phyloP scores from a whole-genome alignment of 2,113 vertebrate species.

The Petromus typicus region DNA sequence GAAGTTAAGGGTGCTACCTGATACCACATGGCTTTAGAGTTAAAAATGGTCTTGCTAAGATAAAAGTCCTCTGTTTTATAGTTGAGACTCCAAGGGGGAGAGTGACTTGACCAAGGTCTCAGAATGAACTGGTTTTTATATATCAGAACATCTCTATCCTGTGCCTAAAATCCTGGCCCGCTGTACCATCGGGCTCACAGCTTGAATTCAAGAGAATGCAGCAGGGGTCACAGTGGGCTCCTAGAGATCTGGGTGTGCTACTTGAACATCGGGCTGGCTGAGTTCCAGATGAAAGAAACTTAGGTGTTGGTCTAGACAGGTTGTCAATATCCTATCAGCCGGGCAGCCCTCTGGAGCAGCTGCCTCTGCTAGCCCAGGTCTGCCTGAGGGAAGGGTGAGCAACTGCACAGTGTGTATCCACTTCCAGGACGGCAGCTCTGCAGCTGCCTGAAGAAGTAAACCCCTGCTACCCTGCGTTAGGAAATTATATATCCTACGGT shows the following conservation, averaged over 20 bases:
- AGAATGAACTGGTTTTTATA: neutral
- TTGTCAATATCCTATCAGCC: neutral
- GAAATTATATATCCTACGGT: neutral
- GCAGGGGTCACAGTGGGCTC: neutral
- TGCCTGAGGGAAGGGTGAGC: neutral
- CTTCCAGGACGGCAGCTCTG: conserved; percentile 20
- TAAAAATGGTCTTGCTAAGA: neutral
- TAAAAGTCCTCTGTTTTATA: neutral
- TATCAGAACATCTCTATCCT: neutral
- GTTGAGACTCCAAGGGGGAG: neutral
- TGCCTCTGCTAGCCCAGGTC: neutral
- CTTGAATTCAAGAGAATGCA: neutral
- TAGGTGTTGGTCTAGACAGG: neutral
- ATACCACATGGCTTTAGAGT: neutral
- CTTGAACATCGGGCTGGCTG: neutral
- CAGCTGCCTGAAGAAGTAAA: conserved; percentile 6
- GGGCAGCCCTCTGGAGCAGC: neutral
- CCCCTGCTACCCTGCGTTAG: neutral
- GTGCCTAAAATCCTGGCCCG: neutral
- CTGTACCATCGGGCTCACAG: neutral
- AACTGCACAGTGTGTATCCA: neutral
- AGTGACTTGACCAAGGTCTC: neutral
- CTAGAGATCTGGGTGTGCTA: neutral
- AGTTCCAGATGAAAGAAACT: neutral
- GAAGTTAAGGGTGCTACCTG: neutral